Evolutionary conservation across 2,797 vertebrate species (phyloP).

Genomic region (Arctocebus calabarensis): DNA sequence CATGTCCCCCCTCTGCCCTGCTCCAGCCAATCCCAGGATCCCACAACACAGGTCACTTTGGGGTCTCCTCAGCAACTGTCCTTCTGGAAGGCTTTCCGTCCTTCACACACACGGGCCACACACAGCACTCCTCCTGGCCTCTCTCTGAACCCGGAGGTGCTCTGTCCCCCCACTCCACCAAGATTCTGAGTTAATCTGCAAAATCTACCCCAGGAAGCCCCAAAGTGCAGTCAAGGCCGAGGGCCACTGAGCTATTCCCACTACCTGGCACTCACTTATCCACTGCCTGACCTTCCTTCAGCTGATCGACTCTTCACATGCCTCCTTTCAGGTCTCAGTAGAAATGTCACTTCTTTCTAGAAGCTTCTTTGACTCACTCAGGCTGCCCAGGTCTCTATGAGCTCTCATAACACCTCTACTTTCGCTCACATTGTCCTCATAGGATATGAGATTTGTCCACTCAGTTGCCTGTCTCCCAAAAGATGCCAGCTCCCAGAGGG

Average conservation of each 20-base stretch:
- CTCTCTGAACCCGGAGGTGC: neutral
- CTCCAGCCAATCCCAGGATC: neutral
- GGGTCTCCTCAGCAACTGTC: neutral
- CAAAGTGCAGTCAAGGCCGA: neutral
- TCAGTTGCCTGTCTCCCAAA: neutral
- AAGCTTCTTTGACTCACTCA: conserved; percentile 21
- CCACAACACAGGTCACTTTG: neutral
- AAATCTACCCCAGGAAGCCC: neutral
- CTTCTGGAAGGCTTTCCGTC: neutral
- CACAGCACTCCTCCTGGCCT: neutral
- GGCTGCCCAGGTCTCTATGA: neutral
- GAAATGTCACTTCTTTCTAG: conserved; percentile 45
- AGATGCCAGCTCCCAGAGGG: neutral
- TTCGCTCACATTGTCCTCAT: neutral
- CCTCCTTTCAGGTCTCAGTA: neutral
- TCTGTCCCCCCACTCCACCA: neutral
- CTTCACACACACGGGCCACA: too few species aligned
- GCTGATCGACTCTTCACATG: neutral
- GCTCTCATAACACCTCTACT: neutral
- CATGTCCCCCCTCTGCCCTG: neutral
- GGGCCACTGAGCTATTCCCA: neutral
- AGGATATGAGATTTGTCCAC: neutral
- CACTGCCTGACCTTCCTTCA: neutral
- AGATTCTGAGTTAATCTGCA: neutral
- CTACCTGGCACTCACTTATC: neutral